Base-by-base conservation (phyloP, 2,888 invertebrate genomes). In the Heliothis peltigera region DNA sequence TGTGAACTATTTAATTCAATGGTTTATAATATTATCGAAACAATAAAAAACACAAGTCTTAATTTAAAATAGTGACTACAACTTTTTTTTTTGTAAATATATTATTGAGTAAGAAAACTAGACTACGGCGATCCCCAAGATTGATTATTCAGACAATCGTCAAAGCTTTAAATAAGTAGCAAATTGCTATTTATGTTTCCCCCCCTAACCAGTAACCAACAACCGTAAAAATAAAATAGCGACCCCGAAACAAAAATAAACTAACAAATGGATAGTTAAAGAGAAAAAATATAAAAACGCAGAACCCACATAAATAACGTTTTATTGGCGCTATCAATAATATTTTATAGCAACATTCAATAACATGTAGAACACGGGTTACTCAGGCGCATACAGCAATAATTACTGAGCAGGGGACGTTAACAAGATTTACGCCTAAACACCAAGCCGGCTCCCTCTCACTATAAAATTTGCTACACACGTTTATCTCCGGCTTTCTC, bases 311-410 rank as follows among this genome's bases (percentile, higher is more conserved):
- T 92, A 94, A 93, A 93, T 83, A 87, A 90, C 86, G 79, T 91
- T 93, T 94, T 93, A 94, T 91, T 87, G 87, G 84, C 39, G 79
- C 89, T 80, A 93, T 94, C 93, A 92, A 94, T 93, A 92, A 92
- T 92, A 90, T 89, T 92, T 93, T 92, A 94, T 93, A 88, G 90
- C 85, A 87, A 86, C 92, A 91, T 93, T 93, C 93, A 93, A 93
- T 94, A 94, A 91, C 90, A 90, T 88, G 88, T 89, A 89, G 87
- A 82, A 85, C 85, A 85, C 85, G 87, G 86, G 89, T 90, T 85
- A 88, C 88, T 91, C 90, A 87, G 85, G 90, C 93, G 91, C 85
- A 91, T 92, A 92, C 91, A 92, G 90, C 91, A 90, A 92, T 93
- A 94, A 94, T 94, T 94, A 93, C 90, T 80, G 74, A 74, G 79